Evolutionary conservation across 2,113 vertebrate species (phyloP).

Genomic region (Falcunculus frontatus): DNA sequence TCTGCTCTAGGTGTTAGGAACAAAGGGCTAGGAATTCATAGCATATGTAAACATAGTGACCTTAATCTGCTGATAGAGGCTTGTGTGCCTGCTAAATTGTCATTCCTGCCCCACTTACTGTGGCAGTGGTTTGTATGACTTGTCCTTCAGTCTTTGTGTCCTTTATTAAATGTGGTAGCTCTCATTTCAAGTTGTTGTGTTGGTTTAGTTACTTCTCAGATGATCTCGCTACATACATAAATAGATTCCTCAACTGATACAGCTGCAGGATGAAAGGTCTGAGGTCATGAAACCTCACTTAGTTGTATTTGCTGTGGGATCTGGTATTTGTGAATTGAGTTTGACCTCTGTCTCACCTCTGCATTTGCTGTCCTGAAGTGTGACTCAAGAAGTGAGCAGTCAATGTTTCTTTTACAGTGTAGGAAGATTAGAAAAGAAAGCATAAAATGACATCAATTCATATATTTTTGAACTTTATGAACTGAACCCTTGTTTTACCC

Average conservation of each 20-base stretch:
- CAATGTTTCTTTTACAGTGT: not conserved
- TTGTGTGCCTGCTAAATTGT: not conserved
- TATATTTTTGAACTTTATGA: not conserved
- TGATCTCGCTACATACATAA: not conserved
- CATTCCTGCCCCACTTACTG: not conserved
- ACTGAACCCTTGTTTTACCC: not conserved
- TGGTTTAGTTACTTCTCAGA: not conserved
- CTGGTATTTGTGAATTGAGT: not conserved
- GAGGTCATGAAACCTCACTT: not conserved
- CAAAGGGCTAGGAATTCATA: not conserved
- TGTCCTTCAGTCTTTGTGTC: not conserved
- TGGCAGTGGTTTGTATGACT: not conserved
- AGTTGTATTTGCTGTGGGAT: not conserved
- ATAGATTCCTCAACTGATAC: not conserved
- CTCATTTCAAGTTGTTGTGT: not conserved
- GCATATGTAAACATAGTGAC: not conserved
- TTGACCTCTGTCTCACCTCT: not conserved
- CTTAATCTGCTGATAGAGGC: conserved; percentile 26
- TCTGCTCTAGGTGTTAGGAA: not conserved
- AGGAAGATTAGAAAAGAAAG: not conserved
- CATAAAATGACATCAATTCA: not conserved
- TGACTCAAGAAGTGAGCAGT: not conserved
- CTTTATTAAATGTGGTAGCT: not conserved
- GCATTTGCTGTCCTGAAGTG: not conserved
- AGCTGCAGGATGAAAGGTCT: not conserved